Evolutionary conservation across 1,140 invertebrate species (phyloP), one percentile per base, ranked within the genome.

Genomic region (Manduca sexta): DNA sequence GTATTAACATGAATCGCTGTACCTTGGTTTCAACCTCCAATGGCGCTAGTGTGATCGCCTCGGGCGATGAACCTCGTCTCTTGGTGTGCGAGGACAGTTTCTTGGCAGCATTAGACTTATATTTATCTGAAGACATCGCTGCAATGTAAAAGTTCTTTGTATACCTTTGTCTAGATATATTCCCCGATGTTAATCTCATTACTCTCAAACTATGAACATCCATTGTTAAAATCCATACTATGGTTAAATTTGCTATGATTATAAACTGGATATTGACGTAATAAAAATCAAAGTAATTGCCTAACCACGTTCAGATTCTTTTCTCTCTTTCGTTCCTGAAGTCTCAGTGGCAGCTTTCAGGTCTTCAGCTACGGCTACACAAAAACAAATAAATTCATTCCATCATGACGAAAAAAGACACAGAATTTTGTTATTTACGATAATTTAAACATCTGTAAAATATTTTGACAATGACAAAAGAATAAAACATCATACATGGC

Each of bases 11-110:
- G 21, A 35, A 26, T 45, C 29, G 29, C 12, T 46, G 49, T 47
- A 76, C 75, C 73, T 74, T 73, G 42, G 51, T 53, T 42, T 74
- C 69, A 4, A 62, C 43, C 31, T 70, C 62, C 31, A 70, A 42
- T 4, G 63, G 39, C 15, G 49, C 49, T 51, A 77, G 53, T 42
- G 64, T 34, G 18, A 75, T 69, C 10, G 64, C 52, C 33, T 77
- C 71, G 4, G 67, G 59, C 14, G 70, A 64, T 7, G 59, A 48
- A 7, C 60, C 59, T 43, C 60, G 58, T 45, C 51, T 72, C 39
- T 76, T 69, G 3, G 45, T 64, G 49, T 17, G 64, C 0, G 61
- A 58, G 13, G 66, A 65, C 42, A 69, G 42, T 47, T 70, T 74
- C 53, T 74, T 77, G 6, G 61, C 52, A 16, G 46, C 45, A 17